Percentiles rank a stretch among this genome's conserved stretches.
Evolutionary conservation across 2,797 vertebrate species (phyloP).

Genomic region (Spea hammondii): DNA sequence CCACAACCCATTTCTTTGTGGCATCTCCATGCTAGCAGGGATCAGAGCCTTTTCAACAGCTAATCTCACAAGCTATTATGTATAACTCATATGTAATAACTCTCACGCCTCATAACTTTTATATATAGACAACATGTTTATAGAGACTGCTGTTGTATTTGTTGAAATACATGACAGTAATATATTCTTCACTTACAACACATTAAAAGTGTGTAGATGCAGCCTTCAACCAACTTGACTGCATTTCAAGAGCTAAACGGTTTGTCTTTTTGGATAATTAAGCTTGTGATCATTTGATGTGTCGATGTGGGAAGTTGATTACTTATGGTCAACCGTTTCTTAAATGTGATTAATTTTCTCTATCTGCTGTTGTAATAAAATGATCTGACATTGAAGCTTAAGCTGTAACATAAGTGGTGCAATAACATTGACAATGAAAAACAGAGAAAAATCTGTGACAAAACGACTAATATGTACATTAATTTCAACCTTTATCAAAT

Average conservation of each 20-base stretch:
- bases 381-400: slow-evolving; percentile 1
- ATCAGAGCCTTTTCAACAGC: no score
- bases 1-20: no score
- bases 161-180: neutral
- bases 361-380: slow-evolving; percentile 10
- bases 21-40: no score
- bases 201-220: slow-evolving; percentile 18
- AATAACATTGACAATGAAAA: neutral
- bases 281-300: slow-evolving; percentile 20
- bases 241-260: slow-evolving; percentile 16
- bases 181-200: slow-evolving; percentile 11
- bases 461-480: neutral
- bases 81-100: no score
- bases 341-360: slow-evolving; percentile 19
- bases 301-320: slow-evolving; percentile 17
- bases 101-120: no score
- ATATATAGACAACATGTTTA: neutral
- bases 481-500: neutral
- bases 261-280: slow-evolving; percentile 38
- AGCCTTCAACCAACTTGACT: slow-evolving; percentile 13
- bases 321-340: slow-evolving; percentile 17
- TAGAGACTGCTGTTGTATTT: neutral
- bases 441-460: neutral
- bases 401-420: neutral
- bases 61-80: no score